Conservation (phyloP, 2,888 invertebrate species). For the Choristoneura rosaceana region DNA sequence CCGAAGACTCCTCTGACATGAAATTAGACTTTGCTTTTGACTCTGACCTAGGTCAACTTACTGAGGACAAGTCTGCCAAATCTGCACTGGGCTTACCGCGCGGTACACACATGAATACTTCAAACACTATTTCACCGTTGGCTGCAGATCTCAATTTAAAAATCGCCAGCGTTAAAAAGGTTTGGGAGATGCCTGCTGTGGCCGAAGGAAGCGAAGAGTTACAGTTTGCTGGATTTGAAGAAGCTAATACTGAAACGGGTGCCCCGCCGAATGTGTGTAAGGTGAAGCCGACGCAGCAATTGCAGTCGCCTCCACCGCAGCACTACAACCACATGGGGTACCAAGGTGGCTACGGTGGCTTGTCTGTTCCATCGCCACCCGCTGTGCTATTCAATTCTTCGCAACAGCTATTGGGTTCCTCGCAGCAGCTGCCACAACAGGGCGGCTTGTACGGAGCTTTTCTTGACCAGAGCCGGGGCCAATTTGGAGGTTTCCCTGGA, state of each 20-base stretch:
- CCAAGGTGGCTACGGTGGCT: conserved; percentile 90
- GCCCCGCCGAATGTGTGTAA: conserved; percentile 91
- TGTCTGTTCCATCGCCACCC: conserved; percentile 95
- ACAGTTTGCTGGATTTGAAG: conserved; percentile 77
- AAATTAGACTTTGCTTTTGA: conserved; percentile 97
- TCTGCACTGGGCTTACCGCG: conserved; percentile 81
- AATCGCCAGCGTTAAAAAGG: conserved; percentile 96
- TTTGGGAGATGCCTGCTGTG: conserved; percentile 93
- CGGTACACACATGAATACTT: conserved; percentile 86
- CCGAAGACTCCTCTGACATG: conserved; percentile 94
- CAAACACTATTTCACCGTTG: conserved; percentile 91
- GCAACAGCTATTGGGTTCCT: conserved; percentile 83
- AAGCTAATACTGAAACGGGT: conserved; percentile 77
- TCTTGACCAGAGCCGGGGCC: conserved; percentile 90
- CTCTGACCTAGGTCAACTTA: conserved; percentile 90
- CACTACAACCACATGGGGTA: conserved; percentile 90
- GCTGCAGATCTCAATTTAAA: conserved; percentile 97
- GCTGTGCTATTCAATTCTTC: conserved; percentile 93
- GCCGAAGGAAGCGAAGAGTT: conserved; percentile 85
- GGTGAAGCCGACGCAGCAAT: conserved; percentile 94
- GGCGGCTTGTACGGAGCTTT: conserved; percentile 94
- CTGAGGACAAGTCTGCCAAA: conserved; percentile 88
- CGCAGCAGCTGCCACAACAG: conserved; percentile 88
- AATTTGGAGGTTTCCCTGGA: conserved; percentile 92
- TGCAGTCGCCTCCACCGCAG: conserved; percentile 88